Conservation (phyloP, 2,113 vertebrate genomes). For the Apistogramma diplotaenia region DNA sequence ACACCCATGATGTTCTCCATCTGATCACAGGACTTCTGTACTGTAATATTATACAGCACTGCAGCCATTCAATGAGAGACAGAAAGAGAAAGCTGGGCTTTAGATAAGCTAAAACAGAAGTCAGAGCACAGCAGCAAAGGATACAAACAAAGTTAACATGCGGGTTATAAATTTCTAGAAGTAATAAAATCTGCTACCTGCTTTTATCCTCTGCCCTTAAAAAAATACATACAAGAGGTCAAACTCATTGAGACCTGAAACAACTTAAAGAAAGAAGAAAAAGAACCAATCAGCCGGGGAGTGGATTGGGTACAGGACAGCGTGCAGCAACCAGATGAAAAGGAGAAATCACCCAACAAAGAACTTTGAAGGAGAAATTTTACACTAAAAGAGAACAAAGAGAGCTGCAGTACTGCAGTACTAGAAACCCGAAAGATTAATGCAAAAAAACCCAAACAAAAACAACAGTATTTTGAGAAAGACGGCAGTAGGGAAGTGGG, state of each 20-base stretch:
- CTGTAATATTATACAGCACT: neutral
- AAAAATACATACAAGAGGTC: neutral
- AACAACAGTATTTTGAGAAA: neutral
- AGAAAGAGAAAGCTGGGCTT: neutral
- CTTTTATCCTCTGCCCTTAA: neutral
- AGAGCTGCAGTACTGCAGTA: neutral
- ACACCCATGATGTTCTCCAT: neutral
- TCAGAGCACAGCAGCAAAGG: neutral
- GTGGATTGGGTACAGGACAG: neutral
- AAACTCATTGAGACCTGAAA: neutral
- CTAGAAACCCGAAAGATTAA: neutral
- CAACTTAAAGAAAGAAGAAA: neutral
- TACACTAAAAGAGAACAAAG: constrained; percentile 13
- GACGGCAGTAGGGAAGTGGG: neutral
- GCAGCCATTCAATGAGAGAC: neutral
- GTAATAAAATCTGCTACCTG: neutral
- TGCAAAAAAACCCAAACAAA: neutral
- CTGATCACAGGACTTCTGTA: neutral
- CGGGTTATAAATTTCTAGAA: neutral
- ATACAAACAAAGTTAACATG: neutral
- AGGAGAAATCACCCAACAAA: neutral
- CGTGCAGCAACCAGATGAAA: neutral
- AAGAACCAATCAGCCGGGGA: neutral
- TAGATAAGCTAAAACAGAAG: neutral
- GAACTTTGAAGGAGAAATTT: neutral